Percentiles rank a stretch among this genome's conserved stretches.
Evolutionary conservation across 2,113 vertebrate species (phyloP).

Genomic region (Piliocolobus tephrosceles): DNA sequence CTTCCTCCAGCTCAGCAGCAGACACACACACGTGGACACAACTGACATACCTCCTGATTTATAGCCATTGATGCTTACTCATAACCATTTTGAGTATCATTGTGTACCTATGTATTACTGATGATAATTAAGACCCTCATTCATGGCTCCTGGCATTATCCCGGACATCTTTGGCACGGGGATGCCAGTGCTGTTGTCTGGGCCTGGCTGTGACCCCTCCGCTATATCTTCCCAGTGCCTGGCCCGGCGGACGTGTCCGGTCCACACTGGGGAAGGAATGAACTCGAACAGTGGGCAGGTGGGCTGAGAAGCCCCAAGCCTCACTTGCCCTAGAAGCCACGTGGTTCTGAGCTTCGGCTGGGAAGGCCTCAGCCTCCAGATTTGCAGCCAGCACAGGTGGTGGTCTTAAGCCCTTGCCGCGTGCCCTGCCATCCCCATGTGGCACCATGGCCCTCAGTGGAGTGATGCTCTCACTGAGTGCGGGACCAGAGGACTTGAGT

Average conservation of each 20-base stretch:
- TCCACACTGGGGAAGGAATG: background rate
- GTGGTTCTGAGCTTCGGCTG: background rate
- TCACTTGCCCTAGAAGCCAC: background rate
- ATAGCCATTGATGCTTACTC: background rate
- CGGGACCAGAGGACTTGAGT: background rate
- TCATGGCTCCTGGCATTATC: background rate
- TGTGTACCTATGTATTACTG: background rate
- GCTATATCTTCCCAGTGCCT: rapidly evolving
- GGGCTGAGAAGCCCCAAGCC: background rate
- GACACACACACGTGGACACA: background rate
- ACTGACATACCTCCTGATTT: rapidly evolving
- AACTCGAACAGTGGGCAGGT: background rate
- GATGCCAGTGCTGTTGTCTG: background rate
- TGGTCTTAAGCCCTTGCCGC: rapidly evolving
- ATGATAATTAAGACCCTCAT: background rate
- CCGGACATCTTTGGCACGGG: background rate
- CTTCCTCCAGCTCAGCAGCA: background rate
- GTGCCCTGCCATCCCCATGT: no score
- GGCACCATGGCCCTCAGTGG: background rate
- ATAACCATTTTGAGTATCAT: background rate
- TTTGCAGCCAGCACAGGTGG: background rate
- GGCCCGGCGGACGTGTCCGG: background rate
- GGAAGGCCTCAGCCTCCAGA: background rate
- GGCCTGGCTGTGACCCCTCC: background rate
- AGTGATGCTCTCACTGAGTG: background rate